phyloP scores from a whole-genome alignment of 1,140 invertebrate genomes.

The Akabosia matsudoensis region DNA sequence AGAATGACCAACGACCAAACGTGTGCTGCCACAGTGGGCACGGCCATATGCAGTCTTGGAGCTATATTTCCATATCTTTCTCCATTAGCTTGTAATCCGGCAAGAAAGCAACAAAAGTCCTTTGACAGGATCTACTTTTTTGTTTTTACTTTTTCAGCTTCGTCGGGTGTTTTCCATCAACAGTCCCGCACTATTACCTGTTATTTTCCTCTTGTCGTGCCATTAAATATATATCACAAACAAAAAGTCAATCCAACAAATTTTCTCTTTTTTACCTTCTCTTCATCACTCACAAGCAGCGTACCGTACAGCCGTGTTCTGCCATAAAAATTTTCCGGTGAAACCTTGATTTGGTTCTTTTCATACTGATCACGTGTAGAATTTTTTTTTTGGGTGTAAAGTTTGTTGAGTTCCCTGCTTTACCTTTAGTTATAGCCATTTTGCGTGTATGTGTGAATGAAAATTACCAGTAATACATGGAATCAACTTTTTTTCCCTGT shows the following conservation, averaged over 20 bases:
- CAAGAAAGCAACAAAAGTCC: too few species aligned
- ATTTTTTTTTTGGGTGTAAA: too few species aligned
- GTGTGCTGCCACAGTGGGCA: too few species aligned
- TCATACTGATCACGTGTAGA: not conserved
- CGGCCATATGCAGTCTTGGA: too few species aligned
- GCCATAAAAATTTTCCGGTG: conserved; percentile 5
- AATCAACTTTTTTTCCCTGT: not conserved
- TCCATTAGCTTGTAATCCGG: too few species aligned
- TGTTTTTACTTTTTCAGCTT: too few species aligned
- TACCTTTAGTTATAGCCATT: conserved; percentile 7
- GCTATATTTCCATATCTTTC: too few species aligned
- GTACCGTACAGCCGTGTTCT: not conserved
- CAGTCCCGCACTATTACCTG: too few species aligned
- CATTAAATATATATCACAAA: not conserved
- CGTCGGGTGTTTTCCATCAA: conserved; percentile 9
- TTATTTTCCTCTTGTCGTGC: not conserved
- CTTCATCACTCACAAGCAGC: not conserved
- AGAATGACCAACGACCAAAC: not conserved
- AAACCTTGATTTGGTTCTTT: conserved; percentile 21
- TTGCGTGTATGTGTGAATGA: conserved; percentile 13
- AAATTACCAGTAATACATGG: not conserved
- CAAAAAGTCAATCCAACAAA: not conserved
- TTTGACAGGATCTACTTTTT: too few species aligned
- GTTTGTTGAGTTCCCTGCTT: not conserved
- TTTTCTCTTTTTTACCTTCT: not conserved